Evolutionary conservation across 2,888 invertebrate genomes (phyloP).

Genomic region (Acronicta psi): DNA sequence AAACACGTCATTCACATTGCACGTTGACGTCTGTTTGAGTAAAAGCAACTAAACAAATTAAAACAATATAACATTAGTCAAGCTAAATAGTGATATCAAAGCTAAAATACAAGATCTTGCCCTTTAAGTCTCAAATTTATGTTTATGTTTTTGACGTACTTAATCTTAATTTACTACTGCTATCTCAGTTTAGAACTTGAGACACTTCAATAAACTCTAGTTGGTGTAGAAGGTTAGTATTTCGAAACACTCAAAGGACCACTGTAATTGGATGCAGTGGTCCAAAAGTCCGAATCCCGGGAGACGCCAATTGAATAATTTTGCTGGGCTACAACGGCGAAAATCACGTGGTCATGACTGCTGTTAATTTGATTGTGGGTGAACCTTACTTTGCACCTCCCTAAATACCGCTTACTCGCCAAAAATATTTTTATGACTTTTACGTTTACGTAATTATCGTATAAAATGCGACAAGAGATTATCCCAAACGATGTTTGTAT

Average conservation of each 20-base stretch:
- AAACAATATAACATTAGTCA: neutral
- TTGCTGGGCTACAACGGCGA: constrained; percentile 8
- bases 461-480: constrained; percentile 4
- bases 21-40: neutral
- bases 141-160: constrained; percentile 5
- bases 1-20: neutral
- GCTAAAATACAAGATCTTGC: neutral
- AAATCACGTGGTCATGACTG: constrained; percentile 17
- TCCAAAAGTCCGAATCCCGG: constrained; percentile 7
- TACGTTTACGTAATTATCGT: constrained; percentile 11
- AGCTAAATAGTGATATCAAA: neutral
- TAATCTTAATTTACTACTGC: constrained; percentile 1
- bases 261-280: constrained; percentile 34
- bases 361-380: constrained; percentile 37
- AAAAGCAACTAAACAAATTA: constrained; percentile 1
- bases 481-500: neutral
- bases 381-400: constrained; percentile 20
- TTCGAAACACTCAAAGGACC: constrained; percentile 10
- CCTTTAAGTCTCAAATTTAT: constrained; percentile 8
- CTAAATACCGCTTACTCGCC: constrained; percentile 28
- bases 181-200: neutral
- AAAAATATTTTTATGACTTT: constrained; percentile 30
- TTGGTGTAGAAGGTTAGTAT: constrained; percentile 2
- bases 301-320: constrained; percentile 26
- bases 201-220: neutral